Evolutionary conservation across 2,113 vertebrate genomes (phyloP).

Genomic region (Setophaga petechia): DNA sequence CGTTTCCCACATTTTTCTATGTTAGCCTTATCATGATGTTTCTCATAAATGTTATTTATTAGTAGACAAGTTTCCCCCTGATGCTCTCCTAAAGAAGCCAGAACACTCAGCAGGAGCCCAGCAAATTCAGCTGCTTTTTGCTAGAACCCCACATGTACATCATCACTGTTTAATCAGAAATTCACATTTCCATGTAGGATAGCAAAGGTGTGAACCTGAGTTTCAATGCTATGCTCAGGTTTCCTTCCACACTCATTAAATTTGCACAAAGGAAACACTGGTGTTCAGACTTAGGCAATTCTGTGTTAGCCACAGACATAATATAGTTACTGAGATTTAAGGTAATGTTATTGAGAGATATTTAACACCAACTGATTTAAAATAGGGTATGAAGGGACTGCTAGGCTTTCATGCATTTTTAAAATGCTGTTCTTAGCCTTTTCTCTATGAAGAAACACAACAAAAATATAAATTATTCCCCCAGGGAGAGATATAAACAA

Average conservation of each 20-base stretch:
- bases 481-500: background rate
- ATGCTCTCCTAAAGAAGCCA: background rate
- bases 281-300: background rate
- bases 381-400: background rate
- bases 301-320: background rate
- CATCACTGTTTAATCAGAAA: background rate
- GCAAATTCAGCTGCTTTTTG: background rate
- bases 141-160: background rate
- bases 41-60: background rate
- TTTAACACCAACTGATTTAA: background rate
- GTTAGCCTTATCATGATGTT: background rate
- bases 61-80: background rate
- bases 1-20: background rate
- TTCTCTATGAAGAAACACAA: conserved; percentile 18
- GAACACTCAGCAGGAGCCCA: background rate
- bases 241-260: background rate
- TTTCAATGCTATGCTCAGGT: background rate
- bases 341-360: background rate
- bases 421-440: background rate
- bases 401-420: background rate
- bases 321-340: background rate
- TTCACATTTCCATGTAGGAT: background rate
- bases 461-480: conserved; percentile 24
- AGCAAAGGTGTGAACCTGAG: background rate
- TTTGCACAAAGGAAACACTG: background rate